Evolutionary conservation across 2,797 vertebrate genomes (phyloP).

Genomic region (Orientallactaga sibirica): DNA sequence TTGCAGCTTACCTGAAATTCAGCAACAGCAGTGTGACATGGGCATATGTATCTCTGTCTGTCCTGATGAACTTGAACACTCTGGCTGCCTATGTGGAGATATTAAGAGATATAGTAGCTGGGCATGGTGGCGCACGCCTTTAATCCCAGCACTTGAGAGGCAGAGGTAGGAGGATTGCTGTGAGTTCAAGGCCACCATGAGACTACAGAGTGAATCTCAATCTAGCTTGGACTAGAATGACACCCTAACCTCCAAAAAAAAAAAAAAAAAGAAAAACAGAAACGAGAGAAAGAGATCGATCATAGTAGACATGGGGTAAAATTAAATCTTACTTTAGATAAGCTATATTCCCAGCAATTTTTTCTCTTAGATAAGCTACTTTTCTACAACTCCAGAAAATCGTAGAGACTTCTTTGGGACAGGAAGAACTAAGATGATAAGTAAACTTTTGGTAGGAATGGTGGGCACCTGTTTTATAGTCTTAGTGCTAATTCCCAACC

Average conservation of each 20-base stretch:
- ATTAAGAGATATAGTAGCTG: constrained; percentile 28
- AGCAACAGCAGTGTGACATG: background rate
- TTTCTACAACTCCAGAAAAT: constrained; percentile 40
- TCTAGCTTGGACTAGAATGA: too few species aligned
- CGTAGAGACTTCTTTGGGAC: background rate
- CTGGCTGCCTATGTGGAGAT: constrained; percentile 2
- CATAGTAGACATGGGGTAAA: background rate
- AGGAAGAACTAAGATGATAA: background rate
- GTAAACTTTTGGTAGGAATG: background rate
- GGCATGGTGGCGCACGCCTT: too few species aligned
- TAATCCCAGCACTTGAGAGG: too few species aligned
- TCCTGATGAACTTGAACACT: background rate
- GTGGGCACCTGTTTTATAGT: background rate
- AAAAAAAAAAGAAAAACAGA: too few species aligned
- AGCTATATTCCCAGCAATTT: too few species aligned
- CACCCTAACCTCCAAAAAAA: too few species aligned
- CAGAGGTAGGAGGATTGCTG: too few species aligned
- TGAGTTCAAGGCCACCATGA: too few species aligned
- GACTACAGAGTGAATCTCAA: too few species aligned
- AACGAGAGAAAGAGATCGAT: background rate
- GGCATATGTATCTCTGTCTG: background rate
- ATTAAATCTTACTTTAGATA: background rate
- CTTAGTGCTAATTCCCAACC: background rate
- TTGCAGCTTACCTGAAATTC: constrained; percentile 47
- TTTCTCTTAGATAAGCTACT: background rate